Conservation (phyloP, 2,113 vertebrate genomes). For the Monopterus albus region DNA sequence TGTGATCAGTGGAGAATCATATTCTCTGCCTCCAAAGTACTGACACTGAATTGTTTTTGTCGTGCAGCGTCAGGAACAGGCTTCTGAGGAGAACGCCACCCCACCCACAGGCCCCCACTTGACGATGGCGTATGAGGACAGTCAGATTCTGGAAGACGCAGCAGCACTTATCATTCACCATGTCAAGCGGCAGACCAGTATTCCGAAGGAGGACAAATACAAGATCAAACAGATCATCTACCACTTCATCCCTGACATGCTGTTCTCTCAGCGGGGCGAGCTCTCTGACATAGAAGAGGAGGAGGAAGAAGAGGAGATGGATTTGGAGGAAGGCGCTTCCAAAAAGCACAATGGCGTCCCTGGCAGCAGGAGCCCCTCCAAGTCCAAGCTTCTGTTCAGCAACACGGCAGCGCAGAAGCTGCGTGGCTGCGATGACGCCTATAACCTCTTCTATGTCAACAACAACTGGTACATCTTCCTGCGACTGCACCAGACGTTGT, state of each 20-base stretch:
- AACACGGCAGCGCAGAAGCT: constrained; percentile 91
- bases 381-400: constrained; percentile 94
- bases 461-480: constrained; percentile 99
- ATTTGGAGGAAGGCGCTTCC: constrained; percentile 83
- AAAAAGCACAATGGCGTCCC: constrained; percentile 95
- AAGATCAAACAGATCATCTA: constrained; percentile 99
- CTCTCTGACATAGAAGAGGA: constrained; percentile 96
- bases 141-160: constrained; percentile 95
- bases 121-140: constrained; percentile 92
- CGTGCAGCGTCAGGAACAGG: constrained; percentile 93
- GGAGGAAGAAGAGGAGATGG: constrained; percentile 88
- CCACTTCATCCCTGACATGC: constrained; percentile 97
- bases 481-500: constrained; percentile 96
- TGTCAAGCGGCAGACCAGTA: constrained; percentile 94
- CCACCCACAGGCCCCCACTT: constrained; percentile 88
- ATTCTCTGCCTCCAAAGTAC: not conserved
- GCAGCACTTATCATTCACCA: constrained; percentile 98
- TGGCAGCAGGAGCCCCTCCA: constrained; percentile 80
- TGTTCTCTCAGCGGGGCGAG: constrained; percentile 94
- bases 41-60: constrained; percentile 18
- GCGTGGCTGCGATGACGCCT: constrained; percentile 90
- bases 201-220: constrained; percentile 99
- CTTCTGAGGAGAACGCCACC: constrained; percentile 89
- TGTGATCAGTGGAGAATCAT: no score
- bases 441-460: constrained; percentile 98